A percentile compares a stretch with the other conserved stretches of the same genome.
phyloP scores from a whole-genome alignment of 1,140 invertebrate genomes.

The Augochlora pura region DNA sequence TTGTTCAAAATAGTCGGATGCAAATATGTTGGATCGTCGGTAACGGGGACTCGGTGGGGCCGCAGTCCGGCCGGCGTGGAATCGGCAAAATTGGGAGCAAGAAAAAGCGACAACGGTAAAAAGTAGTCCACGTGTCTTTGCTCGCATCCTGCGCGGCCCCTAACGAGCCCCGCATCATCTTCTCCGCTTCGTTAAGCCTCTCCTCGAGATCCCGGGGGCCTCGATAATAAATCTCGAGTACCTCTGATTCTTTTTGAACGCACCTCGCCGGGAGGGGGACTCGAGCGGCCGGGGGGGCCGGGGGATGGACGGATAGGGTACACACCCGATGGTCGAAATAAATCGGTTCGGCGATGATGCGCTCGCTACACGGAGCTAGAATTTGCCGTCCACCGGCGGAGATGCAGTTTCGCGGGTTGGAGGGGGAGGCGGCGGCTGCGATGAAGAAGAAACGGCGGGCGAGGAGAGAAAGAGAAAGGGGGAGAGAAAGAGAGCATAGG shows the following conservation, averaged over 20 bases:
- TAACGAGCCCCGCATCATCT: conserved; percentile 6
- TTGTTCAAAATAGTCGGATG: conserved; percentile 31
- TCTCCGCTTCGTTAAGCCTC: not conserved
- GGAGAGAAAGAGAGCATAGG: conserved; percentile 24
- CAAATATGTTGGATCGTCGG: conserved; percentile 40
- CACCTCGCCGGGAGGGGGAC: no score
- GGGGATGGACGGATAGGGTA: no score
- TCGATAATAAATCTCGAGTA: not conserved
- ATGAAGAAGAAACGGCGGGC: not conserved
- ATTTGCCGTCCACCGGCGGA: not conserved
- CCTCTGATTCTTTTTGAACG: not conserved
- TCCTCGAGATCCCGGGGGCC: not conserved
- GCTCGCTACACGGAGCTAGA: not conserved
- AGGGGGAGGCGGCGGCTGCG: no score
- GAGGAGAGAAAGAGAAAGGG: conserved; percentile 5
- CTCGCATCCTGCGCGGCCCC: not conserved
- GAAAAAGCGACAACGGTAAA: conserved; percentile 68
- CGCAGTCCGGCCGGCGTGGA: conserved; percentile 4
- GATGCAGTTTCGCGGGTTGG: not conserved
- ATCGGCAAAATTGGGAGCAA: conserved; percentile 55
- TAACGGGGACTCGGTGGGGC: conserved; percentile 62
- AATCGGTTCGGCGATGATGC: no score
- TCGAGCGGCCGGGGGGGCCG: no score
- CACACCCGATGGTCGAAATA: no score
- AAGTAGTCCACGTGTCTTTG: conserved; percentile 55